phyloP scores from a whole-genome alignment of 1,140 invertebrate genomes.

The Dreissena rostriformis region DNA sequence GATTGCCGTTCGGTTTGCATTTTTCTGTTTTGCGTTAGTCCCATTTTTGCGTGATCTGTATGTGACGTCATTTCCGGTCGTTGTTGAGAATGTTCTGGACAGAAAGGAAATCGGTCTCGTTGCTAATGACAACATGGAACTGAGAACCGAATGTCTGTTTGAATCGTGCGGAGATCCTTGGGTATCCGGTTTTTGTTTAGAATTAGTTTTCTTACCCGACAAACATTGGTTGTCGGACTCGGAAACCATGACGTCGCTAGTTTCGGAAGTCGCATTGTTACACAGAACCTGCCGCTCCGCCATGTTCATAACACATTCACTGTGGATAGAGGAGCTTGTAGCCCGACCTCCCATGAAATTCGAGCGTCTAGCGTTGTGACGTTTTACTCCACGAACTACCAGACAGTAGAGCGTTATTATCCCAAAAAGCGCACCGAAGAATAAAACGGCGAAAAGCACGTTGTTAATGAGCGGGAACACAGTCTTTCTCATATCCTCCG shows the following conservation, averaged over 20 bases:
- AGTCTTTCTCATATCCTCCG: conserved; percentile 15
- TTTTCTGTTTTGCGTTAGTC: background rate
- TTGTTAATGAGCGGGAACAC: conserved; percentile 43
- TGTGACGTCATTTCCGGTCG: background rate
- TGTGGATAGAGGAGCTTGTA: background rate
- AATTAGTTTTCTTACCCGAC: too few species aligned
- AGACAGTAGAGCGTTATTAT: conserved; percentile 35
- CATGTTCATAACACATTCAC: too few species aligned
- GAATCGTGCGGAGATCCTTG: background rate
- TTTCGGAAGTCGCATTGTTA: too few species aligned
- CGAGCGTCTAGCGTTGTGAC: conserved; percentile 3
- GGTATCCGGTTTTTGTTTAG: too few species aligned
- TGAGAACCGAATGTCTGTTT: background rate
- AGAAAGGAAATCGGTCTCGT: background rate
- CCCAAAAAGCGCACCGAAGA: conserved; percentile 2
- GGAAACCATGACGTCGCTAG: too few species aligned
- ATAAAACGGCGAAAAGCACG: conserved; percentile 23
- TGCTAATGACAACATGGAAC: background rate
- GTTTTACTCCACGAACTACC: conserved; percentile 2
- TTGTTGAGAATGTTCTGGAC: background rate
- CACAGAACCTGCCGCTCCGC: too few species aligned
- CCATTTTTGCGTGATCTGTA: background rate
- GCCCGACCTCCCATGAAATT: background rate
- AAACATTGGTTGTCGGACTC: too few species aligned
- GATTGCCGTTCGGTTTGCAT: background rate